Evolutionary conservation across 2,113 vertebrate species (phyloP), one percentile per base, ranked within the genome.

Genomic region (Esox niger): DNA sequence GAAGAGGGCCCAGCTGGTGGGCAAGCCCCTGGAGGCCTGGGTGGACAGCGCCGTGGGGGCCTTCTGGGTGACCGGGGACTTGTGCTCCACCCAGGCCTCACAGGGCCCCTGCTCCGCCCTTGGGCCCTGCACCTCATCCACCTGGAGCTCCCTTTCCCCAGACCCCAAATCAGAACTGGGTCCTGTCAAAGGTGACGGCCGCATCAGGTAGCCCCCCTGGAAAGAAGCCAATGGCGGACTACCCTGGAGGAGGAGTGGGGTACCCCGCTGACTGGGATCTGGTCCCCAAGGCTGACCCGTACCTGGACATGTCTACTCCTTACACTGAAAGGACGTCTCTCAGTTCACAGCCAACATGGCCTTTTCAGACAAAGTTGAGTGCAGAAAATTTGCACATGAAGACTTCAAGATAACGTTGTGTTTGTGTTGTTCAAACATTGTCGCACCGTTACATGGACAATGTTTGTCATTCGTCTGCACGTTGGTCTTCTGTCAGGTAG

Each of bases 121-220:
- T 81, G 87, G 88, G 62, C 87, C 62, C 47, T 99, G 97, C 86
- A 87, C 88, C 69, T 89, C 93, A 80, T 94, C 95, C 13, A 90
- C 90, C 60, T 99, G 97, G 97, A 98, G 97, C 79, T 95, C 97
- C 29, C 67, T 95, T 47, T 98, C 94, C 33, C 95, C 95, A 0
- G 97, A 98, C 79, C 96, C 97, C 67, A 99, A 99, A 83, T 95
- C 96, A 0, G 95, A 98, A 90, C 90, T 99, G 84, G 93, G 94
- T 23, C 86, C 92, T 0, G 80, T 98, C 79, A 97, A 96, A 93
- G 88, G 85, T 0, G 87, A 97, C 0, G 96, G 97, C 26, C 93
- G 95, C 55, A 94, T 99, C 88, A 97, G 97, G 96, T 98, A 98
- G 95, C 96, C 92, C 96, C 96, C 92, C 85, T 3, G 2, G 43